Evolutionary conservation across 1,140 invertebrate species (phyloP), one percentile per base, ranked within the genome.

Genomic region (Hypsibius dujardini): DNA sequence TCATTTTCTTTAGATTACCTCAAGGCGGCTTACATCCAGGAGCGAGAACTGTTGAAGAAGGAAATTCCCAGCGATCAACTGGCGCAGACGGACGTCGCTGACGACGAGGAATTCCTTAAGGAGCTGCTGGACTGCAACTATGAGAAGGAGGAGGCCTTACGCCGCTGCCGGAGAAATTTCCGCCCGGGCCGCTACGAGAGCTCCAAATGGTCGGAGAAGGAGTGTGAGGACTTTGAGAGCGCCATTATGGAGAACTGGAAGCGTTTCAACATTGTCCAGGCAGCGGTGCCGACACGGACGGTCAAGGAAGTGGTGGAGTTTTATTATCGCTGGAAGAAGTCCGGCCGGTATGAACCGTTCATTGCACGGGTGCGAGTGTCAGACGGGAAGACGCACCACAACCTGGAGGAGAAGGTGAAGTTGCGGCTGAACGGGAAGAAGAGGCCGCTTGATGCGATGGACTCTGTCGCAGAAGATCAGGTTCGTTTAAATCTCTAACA

Each of bases 241-340:
- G 62, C 62, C 12, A 67, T 67, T 12, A 42, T 12, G 7, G 62
- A 12, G 3, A 67, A 67, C 62, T 67, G 62, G 62, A 67, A 67
- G 62, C 62, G 62, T 42, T 67, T 67, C 42, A 67, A 12, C 42
- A 67, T 15, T 42, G 62, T 67, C 3, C 12, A 12, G 45, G 42
- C 62, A 15, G 62, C 42, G 3, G 62, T 67, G 12, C 62, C 62
- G 3, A 67, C 62, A 12, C 62, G 62, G 12, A 67, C 62, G 3
- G 12, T 67, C 42, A 67, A 67, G 42, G 62, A 67, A 67, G 62
- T 67, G 12, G 42, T 67, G 12, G 62, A 67, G 12, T 67, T 67
- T 42, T 67, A 67, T 42, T 67, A 67, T 67, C 62, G 62, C 12
- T 67, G 62, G 62, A 67, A 67, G 62, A 67, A 67, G 45, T 67